phyloP scores from a whole-genome alignment of 2,113 vertebrate genomes.

The Menura novaehollandiae region DNA sequence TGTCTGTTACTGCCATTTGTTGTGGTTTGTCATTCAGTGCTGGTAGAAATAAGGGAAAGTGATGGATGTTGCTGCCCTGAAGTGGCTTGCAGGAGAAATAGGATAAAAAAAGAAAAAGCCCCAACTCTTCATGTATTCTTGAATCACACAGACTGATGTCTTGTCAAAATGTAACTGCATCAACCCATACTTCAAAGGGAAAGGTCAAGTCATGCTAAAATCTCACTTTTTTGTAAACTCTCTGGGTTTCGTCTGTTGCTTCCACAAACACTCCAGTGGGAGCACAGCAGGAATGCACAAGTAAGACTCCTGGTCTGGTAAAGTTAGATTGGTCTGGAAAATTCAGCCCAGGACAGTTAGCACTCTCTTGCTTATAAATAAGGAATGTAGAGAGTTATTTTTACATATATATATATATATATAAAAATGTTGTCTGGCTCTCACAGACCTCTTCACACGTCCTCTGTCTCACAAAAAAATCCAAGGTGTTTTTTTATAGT shows the following conservation, averaged over 20 bases:
- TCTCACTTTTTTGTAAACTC: not conserved
- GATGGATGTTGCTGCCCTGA: not conserved
- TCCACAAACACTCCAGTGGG: not conserved
- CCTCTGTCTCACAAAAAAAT: not conserved
- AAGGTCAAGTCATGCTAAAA: not conserved
- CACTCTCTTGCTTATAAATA: not conserved
- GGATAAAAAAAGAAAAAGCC: not conserved
- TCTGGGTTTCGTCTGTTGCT: not conserved
- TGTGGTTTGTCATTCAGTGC: not conserved
- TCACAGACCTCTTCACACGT: not conserved
- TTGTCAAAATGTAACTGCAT: slow-evolving; percentile 20
- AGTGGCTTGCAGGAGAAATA: not conserved
- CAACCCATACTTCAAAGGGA: not conserved
- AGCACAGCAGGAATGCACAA: not conserved
- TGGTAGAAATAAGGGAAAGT: not conserved
- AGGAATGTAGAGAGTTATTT: not conserved
- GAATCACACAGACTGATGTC: not conserved
- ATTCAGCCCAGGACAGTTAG: not conserved
- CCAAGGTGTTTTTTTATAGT: not conserved
- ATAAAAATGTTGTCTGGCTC: not conserved
- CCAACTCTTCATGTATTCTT: not conserved
- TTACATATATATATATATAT: not conserved
- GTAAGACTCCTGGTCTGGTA: not conserved
- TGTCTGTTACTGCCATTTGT: not conserved
- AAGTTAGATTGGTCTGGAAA: not conserved